Evolutionary conservation across 2,113 vertebrate genomes (phyloP), one percentile per base, ranked within the genome.

Genomic region (Geococcyx californianus): DNA sequence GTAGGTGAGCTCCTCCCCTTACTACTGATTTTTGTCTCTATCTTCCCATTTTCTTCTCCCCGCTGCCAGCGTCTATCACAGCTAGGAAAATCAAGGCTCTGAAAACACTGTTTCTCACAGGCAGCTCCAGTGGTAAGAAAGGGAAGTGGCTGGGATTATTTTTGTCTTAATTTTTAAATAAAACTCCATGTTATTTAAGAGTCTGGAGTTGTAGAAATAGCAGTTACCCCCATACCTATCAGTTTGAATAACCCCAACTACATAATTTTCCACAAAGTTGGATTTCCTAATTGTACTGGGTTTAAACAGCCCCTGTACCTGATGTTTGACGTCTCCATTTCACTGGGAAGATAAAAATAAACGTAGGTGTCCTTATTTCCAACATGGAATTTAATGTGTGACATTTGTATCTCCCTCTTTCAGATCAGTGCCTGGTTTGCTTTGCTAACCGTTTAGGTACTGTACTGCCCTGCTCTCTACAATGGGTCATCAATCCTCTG

Each of bases 301-400:
- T 77, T 81, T 47, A 36, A 54, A 67, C 91, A 77, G 59, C 69
- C 68, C 45, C 85, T 78, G 58, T 84, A 64, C 77, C 95, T 92
- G 68, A 54, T 64, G 84, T 88, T 74, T 76, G 93, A 68, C 60
- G 74, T 94, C 90, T 91, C 82, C 89, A 18, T 93, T 95, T 95
- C 90, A 72, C 56, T 26, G 6, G 80, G 23, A 88, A 89, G 83
- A 88, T 91, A 68, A 96, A 95, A 97, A 87, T 84, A 70, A 84
- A 64, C 77, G 74, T 78, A 26, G 25, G 72, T 85, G 67, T 95
- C 86, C 93, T 70, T 70, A 36, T 94, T 96, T 79, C 84, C 78
- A 94, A 17, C 75, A 60, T 62, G 9, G 5, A n/a, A 59, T 78
- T 93, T 88, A 78, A 72, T 34, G 51, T 77, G 89, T 47, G 44